phyloP scores from a whole-genome alignment of 2,888 invertebrate species.

The Patella depressa region DNA sequence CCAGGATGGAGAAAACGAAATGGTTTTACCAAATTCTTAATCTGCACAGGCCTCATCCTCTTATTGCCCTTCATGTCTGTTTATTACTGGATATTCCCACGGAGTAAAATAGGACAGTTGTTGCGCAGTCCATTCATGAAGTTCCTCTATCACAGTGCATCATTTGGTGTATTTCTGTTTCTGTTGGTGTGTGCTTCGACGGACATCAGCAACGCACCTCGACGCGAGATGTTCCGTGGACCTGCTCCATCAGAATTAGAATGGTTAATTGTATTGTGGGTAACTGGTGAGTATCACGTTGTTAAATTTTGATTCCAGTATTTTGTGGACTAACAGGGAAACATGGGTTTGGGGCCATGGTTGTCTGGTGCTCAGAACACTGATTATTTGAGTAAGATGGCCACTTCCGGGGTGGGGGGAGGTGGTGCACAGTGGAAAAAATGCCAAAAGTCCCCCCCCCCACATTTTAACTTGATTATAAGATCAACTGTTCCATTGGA shows the following conservation, averaged over 20 bases:
- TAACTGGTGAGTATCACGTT: conserved; percentile 69
- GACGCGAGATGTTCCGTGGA: conserved; percentile 67
- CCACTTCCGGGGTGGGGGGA: too few species aligned
- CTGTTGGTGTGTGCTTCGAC: conserved; percentile 73
- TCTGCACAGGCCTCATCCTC: conserved; percentile 71
- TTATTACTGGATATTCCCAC: conserved; percentile 74
- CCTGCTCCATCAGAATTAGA: conserved; percentile 74
- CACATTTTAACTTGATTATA: too few species aligned
- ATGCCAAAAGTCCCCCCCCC: too few species aligned
- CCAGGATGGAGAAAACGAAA: conserved; percentile 73
- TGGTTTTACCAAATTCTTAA: conserved; percentile 71
- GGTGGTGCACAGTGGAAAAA: too few species aligned
- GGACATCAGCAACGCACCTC: conserved; percentile 59
- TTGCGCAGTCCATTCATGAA: conserved; percentile 76
- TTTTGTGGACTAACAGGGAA: too few species aligned
- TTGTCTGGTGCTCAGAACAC: too few species aligned
- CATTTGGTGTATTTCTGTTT: conserved; percentile 75
- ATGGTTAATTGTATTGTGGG: conserved; percentile 74
- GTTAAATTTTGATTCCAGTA: neutral
- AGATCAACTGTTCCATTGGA: too few species aligned
- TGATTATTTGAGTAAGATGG: too few species aligned
- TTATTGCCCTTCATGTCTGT: conserved; percentile 73
- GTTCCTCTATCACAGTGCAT: conserved; percentile 75
- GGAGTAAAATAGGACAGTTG: conserved; percentile 73
- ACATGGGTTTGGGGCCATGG: too few species aligned